Conservation (phyloP, 2,888 invertebrate genomes). For the Rutpela maculata region DNA sequence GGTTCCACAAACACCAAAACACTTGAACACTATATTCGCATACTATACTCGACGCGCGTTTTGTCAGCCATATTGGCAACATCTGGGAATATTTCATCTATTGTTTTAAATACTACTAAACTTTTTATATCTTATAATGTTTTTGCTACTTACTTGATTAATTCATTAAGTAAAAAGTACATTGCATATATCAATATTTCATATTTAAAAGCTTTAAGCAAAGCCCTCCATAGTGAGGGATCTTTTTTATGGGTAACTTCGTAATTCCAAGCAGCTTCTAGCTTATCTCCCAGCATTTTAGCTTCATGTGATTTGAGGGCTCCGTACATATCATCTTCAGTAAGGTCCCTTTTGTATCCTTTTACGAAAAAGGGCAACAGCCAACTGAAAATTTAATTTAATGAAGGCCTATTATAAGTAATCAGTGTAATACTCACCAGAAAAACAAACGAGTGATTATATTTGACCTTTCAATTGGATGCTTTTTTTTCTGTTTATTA, state of each 20-base stretch:
- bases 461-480: background rate
- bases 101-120: too few relatives aligned
- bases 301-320: slow-evolving; percentile 73
- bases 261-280: slow-evolving; percentile 69
- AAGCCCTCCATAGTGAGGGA: slow-evolving; percentile 48
- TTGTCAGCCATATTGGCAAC: too few relatives aligned
- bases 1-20: too few relatives aligned
- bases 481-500: background rate
- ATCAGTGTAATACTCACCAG: slow-evolving; percentile 45
- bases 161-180: background rate
- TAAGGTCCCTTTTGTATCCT: slow-evolving; percentile 74
- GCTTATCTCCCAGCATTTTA: slow-evolving; percentile 69
- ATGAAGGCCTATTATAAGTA: background rate
- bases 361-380: slow-evolving; percentile 73
- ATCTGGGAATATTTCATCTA: too few relatives aligned
- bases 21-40: too few relatives aligned
- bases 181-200: slow-evolving; percentile 32
- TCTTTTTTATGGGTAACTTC: slow-evolving; percentile 57
- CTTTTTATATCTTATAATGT: background rate
- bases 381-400: slow-evolving; percentile 74
- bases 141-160: background rate
- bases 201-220: background rate
- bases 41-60: too few relatives aligned
- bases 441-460: slow-evolving; percentile 12
- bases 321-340: slow-evolving; percentile 74